Evolutionary conservation across 2,113 vertebrate genomes (phyloP).

Genomic region (Perca fluviatilis): DNA sequence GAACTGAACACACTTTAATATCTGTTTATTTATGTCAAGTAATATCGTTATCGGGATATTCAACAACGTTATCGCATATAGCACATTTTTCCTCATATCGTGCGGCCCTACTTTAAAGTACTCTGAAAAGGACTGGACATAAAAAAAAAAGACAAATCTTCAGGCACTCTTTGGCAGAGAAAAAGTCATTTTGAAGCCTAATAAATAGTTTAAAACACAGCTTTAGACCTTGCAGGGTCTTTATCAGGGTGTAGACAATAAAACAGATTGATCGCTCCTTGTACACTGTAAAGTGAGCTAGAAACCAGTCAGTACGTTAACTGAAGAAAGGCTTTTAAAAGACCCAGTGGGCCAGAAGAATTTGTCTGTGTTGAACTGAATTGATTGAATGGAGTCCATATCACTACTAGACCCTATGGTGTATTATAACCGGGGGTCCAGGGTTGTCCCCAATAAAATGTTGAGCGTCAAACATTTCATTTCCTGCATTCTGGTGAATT

Average conservation of each 20-base stretch:
- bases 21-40: too few relatives aligned
- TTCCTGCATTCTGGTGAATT: too few relatives aligned
- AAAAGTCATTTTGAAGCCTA: neutral
- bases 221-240: neutral
- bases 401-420: too few relatives aligned
- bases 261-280: neutral
- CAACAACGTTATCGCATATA: too few relatives aligned
- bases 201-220: too few relatives aligned
- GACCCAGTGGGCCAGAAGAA: neutral
- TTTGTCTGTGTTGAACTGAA: neutral
- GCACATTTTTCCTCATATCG: too few relatives aligned
- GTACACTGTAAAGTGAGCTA: neutral
- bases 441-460: too few relatives aligned
- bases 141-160: neutral
- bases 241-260: neutral
- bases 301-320: neutral
- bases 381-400: neutral
- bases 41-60: too few relatives aligned
- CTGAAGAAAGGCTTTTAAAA: neutral
- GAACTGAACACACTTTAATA: too few relatives aligned
- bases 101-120: too few relatives aligned
- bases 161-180: neutral
- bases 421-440: too few relatives aligned
- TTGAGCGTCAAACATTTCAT: too few relatives aligned
- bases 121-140: neutral